phyloP scores from a whole-genome alignment of 2,113 vertebrate genomes.

The Glareola pratincola region DNA sequence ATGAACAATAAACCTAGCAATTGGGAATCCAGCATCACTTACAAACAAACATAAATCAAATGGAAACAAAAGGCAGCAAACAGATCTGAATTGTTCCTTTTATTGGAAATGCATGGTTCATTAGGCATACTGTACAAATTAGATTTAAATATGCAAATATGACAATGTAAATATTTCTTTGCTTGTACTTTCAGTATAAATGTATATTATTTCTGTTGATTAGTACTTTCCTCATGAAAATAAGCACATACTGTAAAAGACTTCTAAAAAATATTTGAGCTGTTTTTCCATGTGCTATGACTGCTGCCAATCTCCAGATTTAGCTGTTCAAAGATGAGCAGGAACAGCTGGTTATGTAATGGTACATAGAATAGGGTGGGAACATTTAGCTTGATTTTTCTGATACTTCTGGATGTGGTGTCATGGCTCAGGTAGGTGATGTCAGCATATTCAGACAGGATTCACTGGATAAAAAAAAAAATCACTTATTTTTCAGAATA shows the following conservation, averaged over 20 bases:
- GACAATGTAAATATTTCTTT: not conserved
- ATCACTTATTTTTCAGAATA: not conserved
- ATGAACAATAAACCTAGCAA: not conserved
- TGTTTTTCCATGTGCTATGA: not conserved
- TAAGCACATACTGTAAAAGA: fast-evolving
- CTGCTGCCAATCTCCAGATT: not conserved
- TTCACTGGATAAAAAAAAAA: not conserved
- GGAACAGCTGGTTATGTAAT: not conserved
- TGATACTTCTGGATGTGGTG: not conserved
- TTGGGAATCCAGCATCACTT: not conserved
- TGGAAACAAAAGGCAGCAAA: not conserved
- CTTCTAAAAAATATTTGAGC: not conserved
- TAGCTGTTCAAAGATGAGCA: not conserved
- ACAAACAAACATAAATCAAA: not conserved
- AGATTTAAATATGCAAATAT: not conserved
- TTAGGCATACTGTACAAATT: not conserved
- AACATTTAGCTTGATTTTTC: not conserved
- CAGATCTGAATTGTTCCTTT: not conserved
- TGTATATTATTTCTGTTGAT: not conserved
- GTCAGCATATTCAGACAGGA: not conserved
- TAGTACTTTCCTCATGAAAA: not conserved
- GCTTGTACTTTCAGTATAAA: not conserved
- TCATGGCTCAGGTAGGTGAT: not conserved
- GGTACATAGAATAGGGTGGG: not conserved
- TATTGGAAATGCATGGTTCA: not conserved